Evolutionary conservation across 2,797 vertebrate species (phyloP), one percentile per base, ranked within the genome.

Genomic region (Enteromius treurensis): DNA sequence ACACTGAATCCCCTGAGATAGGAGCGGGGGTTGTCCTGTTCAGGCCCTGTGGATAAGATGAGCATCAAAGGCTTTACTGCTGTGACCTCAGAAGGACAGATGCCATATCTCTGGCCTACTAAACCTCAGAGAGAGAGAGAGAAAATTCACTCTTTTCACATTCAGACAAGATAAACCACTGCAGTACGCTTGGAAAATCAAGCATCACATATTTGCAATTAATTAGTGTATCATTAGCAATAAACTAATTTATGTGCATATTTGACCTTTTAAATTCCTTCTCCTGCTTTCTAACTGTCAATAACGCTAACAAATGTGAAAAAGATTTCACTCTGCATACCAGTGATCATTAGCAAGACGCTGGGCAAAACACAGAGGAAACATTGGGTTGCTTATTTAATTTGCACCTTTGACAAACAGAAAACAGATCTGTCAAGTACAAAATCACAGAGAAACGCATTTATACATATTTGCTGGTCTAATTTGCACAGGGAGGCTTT

Each of bases 221-320:
- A 91, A 92, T 93, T 92, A 90, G 80, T 23, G 83, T 76, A 88
- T 87, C 47, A 89, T 60, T 65, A 40, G n/a, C 88, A 81, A 89
- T 81, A 26, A 71, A 84, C 87, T 91, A 88, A 91, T 92, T 92
- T 91, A 92, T 87, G 88, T 79, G 85, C 40, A 34, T 81, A 45
- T 75, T 78, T 77, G 70, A 81, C 45, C 32, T 74, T 74, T 81
- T 78, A 21, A 86, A 69, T 86, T 89, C 86, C 83, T 84, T 85
- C 23, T 84, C 29, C 40, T 77, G 47, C 69, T 87, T 83, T 84
- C 82, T 21, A 83, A 21, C 37, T 77, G 53, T 65, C 90, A 83
- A 89, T 90, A 91, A 88, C 64, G 83, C 86, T 15, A 29, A 32
- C 1, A 64, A 34, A 74, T 14, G 29, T 32, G 3, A 29, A 53